These are phyloP conservation scores for Paradisaea rubra DNA, from an alignment of 2,113 vertebrate species.

Conservation along the genomic window DNA sequence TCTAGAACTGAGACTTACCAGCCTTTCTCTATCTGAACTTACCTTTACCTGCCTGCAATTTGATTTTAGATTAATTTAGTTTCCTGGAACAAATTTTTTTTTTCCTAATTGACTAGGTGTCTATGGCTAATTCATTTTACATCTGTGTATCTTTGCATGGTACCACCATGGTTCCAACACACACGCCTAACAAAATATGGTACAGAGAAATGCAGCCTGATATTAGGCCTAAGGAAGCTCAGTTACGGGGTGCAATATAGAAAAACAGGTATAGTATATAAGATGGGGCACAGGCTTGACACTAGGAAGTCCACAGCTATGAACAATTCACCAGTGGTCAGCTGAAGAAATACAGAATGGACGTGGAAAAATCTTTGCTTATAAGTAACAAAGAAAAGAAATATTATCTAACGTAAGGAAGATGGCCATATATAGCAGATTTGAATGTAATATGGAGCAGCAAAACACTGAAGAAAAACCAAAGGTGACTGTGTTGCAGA, in stretches of 20 bases:
- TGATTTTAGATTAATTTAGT: not conserved
- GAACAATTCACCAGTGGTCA: not conserved
- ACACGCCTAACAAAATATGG: not conserved
- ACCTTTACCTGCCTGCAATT: not conserved
- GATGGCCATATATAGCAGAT: not conserved
- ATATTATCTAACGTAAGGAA: not conserved
- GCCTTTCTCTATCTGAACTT: not conserved
- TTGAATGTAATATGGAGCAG: not conserved
- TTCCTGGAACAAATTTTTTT: not conserved
- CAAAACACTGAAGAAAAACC: not conserved
- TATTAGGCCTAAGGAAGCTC: not conserved
- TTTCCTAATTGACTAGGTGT: not conserved
- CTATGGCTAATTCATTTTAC: not conserved
- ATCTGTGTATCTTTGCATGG: not conserved
- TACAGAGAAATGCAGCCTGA: not conserved
- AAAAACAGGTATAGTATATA: not conserved
- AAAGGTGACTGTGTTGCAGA: not conserved
- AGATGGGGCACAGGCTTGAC: not conserved
- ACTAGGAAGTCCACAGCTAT: not conserved
- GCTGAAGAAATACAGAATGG: not conserved
- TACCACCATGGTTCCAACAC: not conserved
- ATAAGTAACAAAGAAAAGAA: not conserved
- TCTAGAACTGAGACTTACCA: not conserved
- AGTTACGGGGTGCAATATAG: not conserved
- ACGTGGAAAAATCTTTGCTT: not conserved